Base-by-base conservation (phyloP, 2,113 vertebrate species). In the Cryptoleucopteryx plumbea region DNA sequence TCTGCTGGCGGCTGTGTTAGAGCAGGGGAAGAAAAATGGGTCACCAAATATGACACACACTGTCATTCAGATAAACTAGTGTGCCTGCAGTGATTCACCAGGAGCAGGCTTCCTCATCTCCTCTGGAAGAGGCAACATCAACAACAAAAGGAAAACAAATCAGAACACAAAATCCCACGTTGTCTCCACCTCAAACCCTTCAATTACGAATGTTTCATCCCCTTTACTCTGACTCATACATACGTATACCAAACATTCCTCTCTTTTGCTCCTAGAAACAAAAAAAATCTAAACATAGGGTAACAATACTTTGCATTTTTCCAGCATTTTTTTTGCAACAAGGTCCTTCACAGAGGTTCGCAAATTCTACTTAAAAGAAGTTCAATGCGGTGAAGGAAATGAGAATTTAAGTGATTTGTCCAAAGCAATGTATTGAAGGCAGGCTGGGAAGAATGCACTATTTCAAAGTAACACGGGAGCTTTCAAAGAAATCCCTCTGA, bases 41-140 rank as follows among this genome's bases (percentile, higher is more conserved):
- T 52, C 67, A 77, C 27, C 18, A 27, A 42, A n/a, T 7, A 0
- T 6, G 29, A 47, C 9, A 34, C 18, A 25, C 1, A 3, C 67
- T 8, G 12, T 88, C 96, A 93, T 58, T 82, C 78, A 90, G 73
- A 15, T 4, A 2, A 31, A 1, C 5, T 6, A 26, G n/a, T 3
- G 75, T 38, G 38, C 32, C 65, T 59, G 83, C 68, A 65, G 36
- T 68, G 94, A 91, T 53, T 93, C 74, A 94, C 22, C 1, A 0
- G 66, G 53, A 87, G 38, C n/a, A 45, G 52, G 34, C 31, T 59
- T 63, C 63, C 86, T 40, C 52, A 3, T 8, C 13, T 0, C 63
- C 66, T 10, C 53, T 31, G 62, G 45, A 61, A 61, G 34, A 16
- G 55, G 25, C 72, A 71, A 17, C 61, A 36, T 3, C 40, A 65